Percentiles rank a stretch among this genome's conserved stretches.
Conservation (phyloP, 2,888 invertebrate species). For the Drosophila mulleri region DNA sequence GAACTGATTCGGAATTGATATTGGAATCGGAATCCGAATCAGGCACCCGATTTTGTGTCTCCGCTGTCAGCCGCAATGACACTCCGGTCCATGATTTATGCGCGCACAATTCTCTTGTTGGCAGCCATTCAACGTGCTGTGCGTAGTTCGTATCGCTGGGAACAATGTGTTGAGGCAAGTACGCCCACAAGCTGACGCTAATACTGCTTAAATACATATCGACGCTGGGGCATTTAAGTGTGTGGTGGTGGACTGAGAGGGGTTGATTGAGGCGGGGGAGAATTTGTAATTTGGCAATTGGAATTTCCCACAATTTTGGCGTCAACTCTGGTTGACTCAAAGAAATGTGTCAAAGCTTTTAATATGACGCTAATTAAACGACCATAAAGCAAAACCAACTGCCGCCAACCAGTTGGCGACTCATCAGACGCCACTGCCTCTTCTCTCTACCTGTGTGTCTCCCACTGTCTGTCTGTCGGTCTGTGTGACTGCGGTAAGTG, state of each 20-base stretch:
- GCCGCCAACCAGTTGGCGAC: conserved; percentile 58
- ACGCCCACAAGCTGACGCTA: conserved; percentile 64
- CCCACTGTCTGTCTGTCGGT: conserved; percentile 11
- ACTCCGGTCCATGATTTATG: conserved; percentile 72
- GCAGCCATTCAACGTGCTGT: conserved; percentile 66
- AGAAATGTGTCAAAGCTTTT: conserved; percentile 53
- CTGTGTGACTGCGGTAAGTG: conserved; percentile 48
- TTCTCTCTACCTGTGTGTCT: too few relatives aligned
- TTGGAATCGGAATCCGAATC: conserved; percentile 64
- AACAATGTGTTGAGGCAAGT: conserved; percentile 74
- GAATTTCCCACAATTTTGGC: conserved; percentile 68
- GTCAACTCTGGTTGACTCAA: conserved; percentile 33
- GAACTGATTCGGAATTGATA: conserved; percentile 39
- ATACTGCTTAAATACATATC: conserved; percentile 23
- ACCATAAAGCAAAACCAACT: conserved; percentile 59
- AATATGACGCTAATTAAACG: conserved; percentile 70
- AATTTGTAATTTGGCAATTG: conserved; percentile 45
- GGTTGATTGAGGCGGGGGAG: conserved; percentile 17
- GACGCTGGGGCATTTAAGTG: conserved; percentile 10
- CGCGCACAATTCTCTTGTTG: conserved; percentile 55
- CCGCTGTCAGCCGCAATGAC: conserved; percentile 66
- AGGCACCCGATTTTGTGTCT: conserved; percentile 69
- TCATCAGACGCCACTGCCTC: conserved; percentile 45
- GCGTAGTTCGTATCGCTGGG: conserved; percentile 26
- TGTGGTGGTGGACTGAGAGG: conserved; percentile 4